These are phyloP conservation scores for Origma solitaria DNA, from an alignment of 2,113 vertebrate species.

Conservation along the genomic window DNA sequence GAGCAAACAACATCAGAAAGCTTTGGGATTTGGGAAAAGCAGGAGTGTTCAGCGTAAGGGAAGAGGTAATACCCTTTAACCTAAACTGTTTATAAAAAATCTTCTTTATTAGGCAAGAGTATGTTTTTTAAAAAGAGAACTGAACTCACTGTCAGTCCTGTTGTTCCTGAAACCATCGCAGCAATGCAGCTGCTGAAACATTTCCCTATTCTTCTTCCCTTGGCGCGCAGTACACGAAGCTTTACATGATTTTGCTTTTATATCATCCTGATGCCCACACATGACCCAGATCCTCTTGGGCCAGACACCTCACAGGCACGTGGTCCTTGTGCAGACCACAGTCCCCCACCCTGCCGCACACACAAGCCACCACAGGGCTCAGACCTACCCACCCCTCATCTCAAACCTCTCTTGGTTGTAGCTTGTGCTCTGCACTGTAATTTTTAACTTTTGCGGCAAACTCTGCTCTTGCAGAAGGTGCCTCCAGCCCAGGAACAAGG, in stretches of 20 bases:
- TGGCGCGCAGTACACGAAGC: not conserved
- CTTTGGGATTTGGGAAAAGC: not conserved
- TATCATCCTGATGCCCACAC: not conserved
- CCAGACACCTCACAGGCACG: not conserved
- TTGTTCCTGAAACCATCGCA: slow-evolving; percentile 48
- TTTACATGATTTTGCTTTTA: not conserved
- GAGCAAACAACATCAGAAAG: not conserved
- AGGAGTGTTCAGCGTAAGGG: not conserved
- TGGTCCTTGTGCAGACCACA: not conserved
- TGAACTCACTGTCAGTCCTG: not conserved
- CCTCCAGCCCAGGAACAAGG: not conserved
- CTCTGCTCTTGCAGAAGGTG: not conserved
- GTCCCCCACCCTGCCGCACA: not conserved
- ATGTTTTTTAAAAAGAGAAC: slow-evolving; percentile 37
- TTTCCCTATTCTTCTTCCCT: slow-evolving; percentile 56
- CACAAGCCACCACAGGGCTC: not conserved
- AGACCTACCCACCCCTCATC: not conserved
- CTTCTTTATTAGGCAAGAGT: slow-evolving; percentile 21
- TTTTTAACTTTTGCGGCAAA: not conserved
- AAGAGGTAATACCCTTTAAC: not conserved
- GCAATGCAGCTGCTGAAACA: slow-evolving; percentile 43
- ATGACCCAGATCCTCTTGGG: not conserved
- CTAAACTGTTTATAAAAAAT: not conserved
- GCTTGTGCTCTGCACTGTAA: not conserved
- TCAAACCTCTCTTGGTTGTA: not conserved